Evolutionary conservation across 2,888 invertebrate species (phyloP).

Genomic region (Torymus texanus): DNA sequence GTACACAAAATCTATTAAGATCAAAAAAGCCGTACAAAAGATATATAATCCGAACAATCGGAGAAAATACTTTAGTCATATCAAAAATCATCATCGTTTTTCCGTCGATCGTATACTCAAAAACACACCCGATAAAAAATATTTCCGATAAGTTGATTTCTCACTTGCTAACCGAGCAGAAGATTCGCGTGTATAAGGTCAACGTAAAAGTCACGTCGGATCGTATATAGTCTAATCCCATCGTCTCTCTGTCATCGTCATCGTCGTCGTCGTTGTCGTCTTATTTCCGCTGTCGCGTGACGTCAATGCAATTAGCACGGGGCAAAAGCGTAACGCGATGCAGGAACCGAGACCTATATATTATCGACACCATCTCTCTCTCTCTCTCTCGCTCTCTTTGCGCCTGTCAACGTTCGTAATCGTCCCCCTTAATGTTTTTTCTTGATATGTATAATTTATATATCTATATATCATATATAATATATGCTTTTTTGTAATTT

Average conservation of each 20-base stretch:
- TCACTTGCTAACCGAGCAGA: too few relatives aligned
- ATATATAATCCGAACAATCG: slow-evolving; percentile 18
- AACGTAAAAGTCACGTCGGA: slow-evolving; percentile 4
- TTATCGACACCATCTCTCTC: slow-evolving; percentile 15
- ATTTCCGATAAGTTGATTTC: not conserved
- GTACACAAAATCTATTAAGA: not conserved
- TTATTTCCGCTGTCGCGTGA: not conserved
- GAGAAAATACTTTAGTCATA: not conserved
- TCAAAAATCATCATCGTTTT: not conserved
- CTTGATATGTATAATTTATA: slow-evolving; percentile 38
- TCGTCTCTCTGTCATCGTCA: not conserved
- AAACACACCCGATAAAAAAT: not conserved
- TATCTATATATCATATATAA: slow-evolving; percentile 28
- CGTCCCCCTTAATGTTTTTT: slow-evolving; percentile 17
- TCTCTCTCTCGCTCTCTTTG: slow-evolving; percentile 9
- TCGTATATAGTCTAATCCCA: slow-evolving; percentile 6
- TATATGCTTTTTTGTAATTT: slow-evolving; percentile 1
- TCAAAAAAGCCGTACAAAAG: slow-evolving; percentile 32
- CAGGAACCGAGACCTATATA: slow-evolving; percentile 28
- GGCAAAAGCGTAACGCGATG: slow-evolving; percentile 11
- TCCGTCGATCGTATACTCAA: too few relatives aligned
- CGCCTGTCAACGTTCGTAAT: not conserved
- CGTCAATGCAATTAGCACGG: slow-evolving; percentile 24
- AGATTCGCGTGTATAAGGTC: slow-evolving; percentile 1
- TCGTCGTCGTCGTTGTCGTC: not conserved